phyloP scores from a whole-genome alignment of 2,888 invertebrate genomes.

The Barypeithes pellucidus region DNA sequence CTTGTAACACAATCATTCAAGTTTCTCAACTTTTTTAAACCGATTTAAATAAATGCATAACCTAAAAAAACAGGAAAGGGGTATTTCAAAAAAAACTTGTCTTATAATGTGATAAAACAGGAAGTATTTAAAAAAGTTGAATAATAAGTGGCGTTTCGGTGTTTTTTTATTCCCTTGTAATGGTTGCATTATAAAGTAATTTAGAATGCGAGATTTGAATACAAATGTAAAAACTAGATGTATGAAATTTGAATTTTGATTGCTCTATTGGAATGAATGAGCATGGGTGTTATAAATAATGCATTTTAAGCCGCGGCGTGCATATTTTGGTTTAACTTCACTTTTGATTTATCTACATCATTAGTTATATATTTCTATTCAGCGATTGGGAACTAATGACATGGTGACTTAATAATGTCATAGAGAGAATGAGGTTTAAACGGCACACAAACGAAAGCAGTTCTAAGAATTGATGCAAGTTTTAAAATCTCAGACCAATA shows the following conservation, averaged over 20 bases:
- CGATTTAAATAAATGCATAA: constrained; percentile 21
- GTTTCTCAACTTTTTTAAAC: constrained; percentile 15
- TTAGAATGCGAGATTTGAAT: constrained; percentile 22
- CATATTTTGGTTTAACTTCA: too few relatives aligned
- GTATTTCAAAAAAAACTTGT: constrained; percentile 27
- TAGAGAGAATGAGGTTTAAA: too few relatives aligned
- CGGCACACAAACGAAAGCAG: too few relatives aligned
- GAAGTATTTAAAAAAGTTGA: constrained; percentile 25
- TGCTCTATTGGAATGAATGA: not conserved
- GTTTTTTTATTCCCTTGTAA: constrained; percentile 20
- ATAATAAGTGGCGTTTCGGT: constrained; percentile 18
- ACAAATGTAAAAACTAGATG: constrained; percentile 20
- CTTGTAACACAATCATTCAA: constrained; percentile 9
- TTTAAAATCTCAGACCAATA: too few relatives aligned
- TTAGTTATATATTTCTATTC: too few relatives aligned
- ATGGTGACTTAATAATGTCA: too few relatives aligned
- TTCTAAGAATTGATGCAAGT: too few relatives aligned
- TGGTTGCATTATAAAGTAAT: constrained; percentile 14
- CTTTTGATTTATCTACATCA: too few relatives aligned
- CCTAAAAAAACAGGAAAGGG: constrained; percentile 15
- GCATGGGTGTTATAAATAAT: too few relatives aligned
- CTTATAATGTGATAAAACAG: constrained; percentile 13
- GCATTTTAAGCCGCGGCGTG: too few relatives aligned
- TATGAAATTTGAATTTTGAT: constrained; percentile 14
- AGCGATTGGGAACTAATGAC: too few relatives aligned